Conservation (phyloP, 2,888 invertebrate species). For the Eurois occulta region DNA sequence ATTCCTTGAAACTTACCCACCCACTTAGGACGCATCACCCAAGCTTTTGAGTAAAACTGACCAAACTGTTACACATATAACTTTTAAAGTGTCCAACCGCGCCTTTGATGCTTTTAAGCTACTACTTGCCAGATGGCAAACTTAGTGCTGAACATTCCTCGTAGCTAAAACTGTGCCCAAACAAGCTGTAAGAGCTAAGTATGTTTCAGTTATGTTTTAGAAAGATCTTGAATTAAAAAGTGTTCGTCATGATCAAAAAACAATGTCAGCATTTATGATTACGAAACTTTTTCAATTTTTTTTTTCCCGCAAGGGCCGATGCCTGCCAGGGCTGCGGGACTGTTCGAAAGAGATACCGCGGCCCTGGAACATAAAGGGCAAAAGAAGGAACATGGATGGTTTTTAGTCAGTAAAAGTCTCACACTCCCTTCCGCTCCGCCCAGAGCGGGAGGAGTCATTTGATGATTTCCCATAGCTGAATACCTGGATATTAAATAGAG, state of each 20-base stretch:
- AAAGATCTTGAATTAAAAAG: background rate
- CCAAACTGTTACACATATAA: slow-evolving; percentile 21
- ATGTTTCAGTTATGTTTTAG: background rate
- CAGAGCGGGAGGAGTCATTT: no score
- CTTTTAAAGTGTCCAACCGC: slow-evolving; percentile 39
- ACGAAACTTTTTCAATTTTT: no score
- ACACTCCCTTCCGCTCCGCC: no score
- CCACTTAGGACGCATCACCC: background rate
- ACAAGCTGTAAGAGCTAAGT: slow-evolving; percentile 21
- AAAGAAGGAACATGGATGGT: no score
- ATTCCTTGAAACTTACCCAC: background rate
- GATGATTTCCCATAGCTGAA: no score
- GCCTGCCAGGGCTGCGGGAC: no score
- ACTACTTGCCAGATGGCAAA: slow-evolving; percentile 40
- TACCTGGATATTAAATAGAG: no score
- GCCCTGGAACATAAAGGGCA: no score
- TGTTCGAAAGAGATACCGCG: no score
- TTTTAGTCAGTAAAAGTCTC: no score
- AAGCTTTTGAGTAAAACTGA: slow-evolving; percentile 3
- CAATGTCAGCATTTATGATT: background rate
- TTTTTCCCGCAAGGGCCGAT: no score
- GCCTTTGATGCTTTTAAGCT: slow-evolving; percentile 41
- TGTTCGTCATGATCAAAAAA: background rate
- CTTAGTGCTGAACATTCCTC: slow-evolving; percentile 22
- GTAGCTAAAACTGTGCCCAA: background rate